Evolutionary conservation across 2,888 invertebrate species (phyloP).

Genomic region (Cylloceria caligata): DNA sequence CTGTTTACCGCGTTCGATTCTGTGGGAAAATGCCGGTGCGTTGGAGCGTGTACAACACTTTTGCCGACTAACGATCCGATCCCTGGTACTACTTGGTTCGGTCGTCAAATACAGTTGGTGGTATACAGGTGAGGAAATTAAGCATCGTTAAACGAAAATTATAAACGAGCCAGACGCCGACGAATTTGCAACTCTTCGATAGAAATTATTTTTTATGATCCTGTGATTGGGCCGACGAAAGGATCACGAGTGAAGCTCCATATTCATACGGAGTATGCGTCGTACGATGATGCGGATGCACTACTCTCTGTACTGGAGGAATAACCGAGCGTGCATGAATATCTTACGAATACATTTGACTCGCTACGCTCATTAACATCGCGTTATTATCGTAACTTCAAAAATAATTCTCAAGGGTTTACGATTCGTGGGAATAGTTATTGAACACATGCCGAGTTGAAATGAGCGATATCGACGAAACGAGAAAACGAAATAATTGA

Average conservation of each 20-base stretch:
- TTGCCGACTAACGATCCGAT: neutral
- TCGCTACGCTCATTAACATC: constrained; percentile 55
- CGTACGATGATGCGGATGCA: constrained; percentile 13
- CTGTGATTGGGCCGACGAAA: constrained; percentile 28
- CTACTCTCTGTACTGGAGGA: neutral
- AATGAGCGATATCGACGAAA: constrained; percentile 9
- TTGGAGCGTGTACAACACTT: neutral
- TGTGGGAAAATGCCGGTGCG: constrained; percentile 38
- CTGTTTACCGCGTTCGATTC: constrained; percentile 40
- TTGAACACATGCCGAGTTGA: neutral
- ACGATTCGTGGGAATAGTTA: constrained; percentile 22
- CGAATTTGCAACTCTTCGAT: constrained; percentile 50
- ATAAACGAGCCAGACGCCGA: constrained; percentile 26
- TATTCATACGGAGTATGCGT: neutral
- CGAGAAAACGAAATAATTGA: neutral
- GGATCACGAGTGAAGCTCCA: neutral
- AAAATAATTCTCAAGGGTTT: constrained; percentile 39
- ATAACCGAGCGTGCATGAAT: neutral
- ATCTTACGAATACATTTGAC: constrained; percentile 34
- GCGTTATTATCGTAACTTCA: constrained; percentile 36
- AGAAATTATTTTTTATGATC: constrained; percentile 39
- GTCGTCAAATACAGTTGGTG: constrained; percentile 26
- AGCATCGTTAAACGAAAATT: constrained; percentile 60
- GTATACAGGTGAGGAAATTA: constrained; percentile 57
- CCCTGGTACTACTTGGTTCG: neutral